Conservation (phyloP, 2,113 vertebrate species). For the Myotis davidii region DNA sequence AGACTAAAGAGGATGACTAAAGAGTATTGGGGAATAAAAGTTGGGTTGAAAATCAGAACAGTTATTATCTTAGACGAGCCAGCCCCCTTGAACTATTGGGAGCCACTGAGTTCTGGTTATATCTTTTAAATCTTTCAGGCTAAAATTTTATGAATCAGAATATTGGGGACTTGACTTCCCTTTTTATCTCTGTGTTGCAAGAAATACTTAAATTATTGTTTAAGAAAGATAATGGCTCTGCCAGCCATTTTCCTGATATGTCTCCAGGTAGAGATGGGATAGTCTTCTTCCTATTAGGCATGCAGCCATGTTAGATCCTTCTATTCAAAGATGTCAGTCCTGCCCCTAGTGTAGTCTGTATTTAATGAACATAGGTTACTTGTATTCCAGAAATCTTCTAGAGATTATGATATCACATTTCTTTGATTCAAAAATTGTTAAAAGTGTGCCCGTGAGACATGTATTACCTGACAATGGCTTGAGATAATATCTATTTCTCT, state of each 20-base stretch:
- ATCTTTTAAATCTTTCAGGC: neutral
- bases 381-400: neutral
- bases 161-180: neutral
- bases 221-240: neutral
- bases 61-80: neutral
- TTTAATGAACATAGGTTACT: slow-evolving; percentile 19
- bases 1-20: neutral
- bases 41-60: slow-evolving; percentile 15
- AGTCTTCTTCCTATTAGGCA: neutral
- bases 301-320: neutral
- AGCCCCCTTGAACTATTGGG: neutral
- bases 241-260: neutral
- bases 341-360: neutral
- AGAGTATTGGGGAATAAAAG: neutral
- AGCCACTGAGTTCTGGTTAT: neutral
- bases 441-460: neutral
- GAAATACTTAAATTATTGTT: neutral
- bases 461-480: neutral
- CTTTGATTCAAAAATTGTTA: neutral
- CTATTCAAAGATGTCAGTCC: neutral
- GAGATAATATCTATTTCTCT: neutral
- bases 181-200: slow-evolving; percentile 31
- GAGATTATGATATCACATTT: slow-evolving; percentile 8
- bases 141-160: slow-evolving; percentile 40
- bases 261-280: neutral